Evolutionary conservation across 2,113 vertebrate species (phyloP), one percentile per base, ranked within the genome.

Genomic region (Phalacrocorax carbo): DNA sequence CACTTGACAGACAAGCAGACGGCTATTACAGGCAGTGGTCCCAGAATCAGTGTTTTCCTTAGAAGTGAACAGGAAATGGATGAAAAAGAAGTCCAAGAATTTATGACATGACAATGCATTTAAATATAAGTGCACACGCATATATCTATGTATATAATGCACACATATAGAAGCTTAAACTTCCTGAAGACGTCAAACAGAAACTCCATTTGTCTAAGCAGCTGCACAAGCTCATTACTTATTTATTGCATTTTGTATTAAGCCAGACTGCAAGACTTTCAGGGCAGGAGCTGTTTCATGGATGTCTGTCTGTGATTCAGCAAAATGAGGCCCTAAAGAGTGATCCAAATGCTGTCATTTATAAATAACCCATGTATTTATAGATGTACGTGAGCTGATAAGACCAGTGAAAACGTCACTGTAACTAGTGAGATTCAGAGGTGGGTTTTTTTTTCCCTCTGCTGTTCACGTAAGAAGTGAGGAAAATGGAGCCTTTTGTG

Each of bases 121-220:
- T 44, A 82, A 89, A 90, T 36, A 8, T 54, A 82, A 82, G 71
- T 55, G 61, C 75, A 51, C 9, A 42, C 38, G 82, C n/a, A 22
- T 14, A 16, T 40, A 89, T 85, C 86, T 93, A 82, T 90, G 86
- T 92, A 79, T 61, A 65, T 69, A 90, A 69, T 0, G 9, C 57
- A 79, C n/a, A 70, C 57, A 44, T 75, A 94, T 40, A 89, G 90
- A 89, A 40, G 52, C 54, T 90, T 79, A 69, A 88, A 91, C 61
- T 88, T 96, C 92, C 87, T 88, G 48, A 93, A 90, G 84, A 91
- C 10, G 14, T 90, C 88, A 96, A 86, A 80, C 55, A 89, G 49
- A 94, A 93, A 82, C 90, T 94, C 49, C 85, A 21, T 72, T 88
- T 96, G 57, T 73, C 81, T 81, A 65, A 79, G 65, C 86, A 89